phyloP scores from a whole-genome alignment of 2,797 vertebrate genomes.

The Smutsia temminckii region DNA sequence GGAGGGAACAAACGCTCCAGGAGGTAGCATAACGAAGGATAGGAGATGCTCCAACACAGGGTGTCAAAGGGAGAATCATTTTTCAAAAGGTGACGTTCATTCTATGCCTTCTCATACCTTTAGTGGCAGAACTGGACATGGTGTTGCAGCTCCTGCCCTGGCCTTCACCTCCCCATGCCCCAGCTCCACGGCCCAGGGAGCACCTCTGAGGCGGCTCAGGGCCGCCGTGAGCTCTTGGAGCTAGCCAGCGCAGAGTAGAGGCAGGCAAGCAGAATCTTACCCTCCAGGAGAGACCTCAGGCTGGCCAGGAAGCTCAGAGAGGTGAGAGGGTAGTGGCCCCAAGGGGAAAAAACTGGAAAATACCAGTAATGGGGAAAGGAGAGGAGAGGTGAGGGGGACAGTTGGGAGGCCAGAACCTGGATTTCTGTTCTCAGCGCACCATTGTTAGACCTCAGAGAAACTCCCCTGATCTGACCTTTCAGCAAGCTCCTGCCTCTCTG shows the following conservation, averaged over 20 bases:
- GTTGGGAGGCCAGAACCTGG: neutral
- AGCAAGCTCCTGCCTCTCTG: neutral
- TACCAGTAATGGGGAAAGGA: neutral
- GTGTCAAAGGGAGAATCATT: neutral
- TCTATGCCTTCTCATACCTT: neutral
- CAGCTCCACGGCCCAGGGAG: neutral
- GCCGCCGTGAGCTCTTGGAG: neutral
- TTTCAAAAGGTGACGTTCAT: neutral
- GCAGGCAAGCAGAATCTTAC: neutral
- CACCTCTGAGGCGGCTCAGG: neutral
- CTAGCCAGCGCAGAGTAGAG: neutral
- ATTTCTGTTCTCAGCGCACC: neutral
- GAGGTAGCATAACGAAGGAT: neutral
- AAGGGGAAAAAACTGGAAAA: conserved; percentile 18
- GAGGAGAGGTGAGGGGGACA: neutral
- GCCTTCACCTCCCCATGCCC: neutral
- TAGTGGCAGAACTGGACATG: neutral
- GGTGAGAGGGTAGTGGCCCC: neutral
- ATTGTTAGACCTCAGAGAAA: neutral
- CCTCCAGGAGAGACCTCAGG: neutral
- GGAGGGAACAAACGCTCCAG: neutral
- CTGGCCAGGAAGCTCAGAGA: neutral
- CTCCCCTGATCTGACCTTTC: neutral
- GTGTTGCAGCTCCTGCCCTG: neutral
- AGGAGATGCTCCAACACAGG: neutral